These are phyloP conservation scores for Pseudanteris insignis DNA, from an alignment of 2,888 invertebrate species.

Conservation along the genomic window DNA sequence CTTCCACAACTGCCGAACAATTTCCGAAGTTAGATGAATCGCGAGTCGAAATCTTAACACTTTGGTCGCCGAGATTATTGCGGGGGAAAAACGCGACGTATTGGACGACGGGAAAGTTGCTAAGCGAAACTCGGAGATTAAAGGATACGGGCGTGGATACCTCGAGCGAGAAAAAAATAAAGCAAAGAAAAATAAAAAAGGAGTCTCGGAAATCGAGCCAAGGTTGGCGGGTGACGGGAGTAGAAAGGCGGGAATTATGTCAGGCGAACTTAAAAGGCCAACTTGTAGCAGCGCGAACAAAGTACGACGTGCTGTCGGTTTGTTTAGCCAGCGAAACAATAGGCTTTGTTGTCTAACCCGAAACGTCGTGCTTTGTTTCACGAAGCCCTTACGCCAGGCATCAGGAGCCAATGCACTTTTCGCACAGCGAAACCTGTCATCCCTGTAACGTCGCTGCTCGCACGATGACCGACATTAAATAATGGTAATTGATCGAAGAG, in stretches of 20 bases:
- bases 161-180: too few species aligned
- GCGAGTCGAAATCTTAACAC: constrained; percentile 30
- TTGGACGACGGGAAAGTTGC: constrained; percentile 13
- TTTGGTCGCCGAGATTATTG: constrained; percentile 16
- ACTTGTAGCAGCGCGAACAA: constrained; percentile 29
- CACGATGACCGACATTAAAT: constrained; percentile 10
- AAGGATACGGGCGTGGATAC: constrained; percentile 23
- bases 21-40: constrained; percentile 29
- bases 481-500: constrained; percentile 16
- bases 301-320: constrained; percentile 25
- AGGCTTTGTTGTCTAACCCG: constrained; percentile 21
- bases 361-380: constrained; percentile 29
- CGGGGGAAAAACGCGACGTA: constrained; percentile 6
- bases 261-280: constrained; percentile 26
- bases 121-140: constrained; percentile 30
- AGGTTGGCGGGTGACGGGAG: too few species aligned
- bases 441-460: too few species aligned
- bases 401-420: constrained; percentile 26
- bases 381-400: constrained; percentile 14
- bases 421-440: constrained; percentile 11
- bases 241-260: constrained; percentile 20
- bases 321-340: too few species aligned
- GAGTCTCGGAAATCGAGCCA: too few species aligned
- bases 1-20: constrained; percentile 27
- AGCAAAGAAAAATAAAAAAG: too few species aligned